Evolutionary conservation across 2,888 invertebrate species (phyloP).

Genomic region (Malthinus seriepunctatus): DNA sequence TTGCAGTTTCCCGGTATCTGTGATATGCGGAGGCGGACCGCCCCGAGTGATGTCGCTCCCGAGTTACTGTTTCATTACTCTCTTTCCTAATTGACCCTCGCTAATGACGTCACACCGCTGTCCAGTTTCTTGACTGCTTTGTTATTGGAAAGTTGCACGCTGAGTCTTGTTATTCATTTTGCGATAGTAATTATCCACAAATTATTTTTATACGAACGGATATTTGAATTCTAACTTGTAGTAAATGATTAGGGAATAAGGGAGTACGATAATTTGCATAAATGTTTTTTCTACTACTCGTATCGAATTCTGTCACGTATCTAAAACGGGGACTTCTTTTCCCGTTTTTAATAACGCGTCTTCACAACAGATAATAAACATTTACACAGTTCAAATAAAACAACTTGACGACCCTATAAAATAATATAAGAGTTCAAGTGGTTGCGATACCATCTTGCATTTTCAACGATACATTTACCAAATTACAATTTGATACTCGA

Average conservation of each 20-base stretch:
- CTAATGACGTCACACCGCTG: constrained; percentile 35
- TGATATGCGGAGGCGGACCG: constrained; percentile 43
- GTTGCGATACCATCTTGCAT: constrained; percentile 42
- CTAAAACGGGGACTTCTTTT: constrained; percentile 37
- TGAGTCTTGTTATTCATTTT: constrained; percentile 30
- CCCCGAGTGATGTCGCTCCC: constrained; percentile 39
- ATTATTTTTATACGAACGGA: constrained; percentile 38
- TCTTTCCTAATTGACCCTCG: constrained; percentile 39
- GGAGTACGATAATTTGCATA: constrained; percentile 36
- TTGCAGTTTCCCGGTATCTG: constrained; percentile 39
- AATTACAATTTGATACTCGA: constrained; percentile 15
- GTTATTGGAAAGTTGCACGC: constrained; percentile 34
- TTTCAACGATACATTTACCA: constrained; percentile 25
- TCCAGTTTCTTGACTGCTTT: constrained; percentile 33
- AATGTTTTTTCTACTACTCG: constrained; percentile 34
- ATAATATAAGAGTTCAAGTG: constrained; percentile 43
- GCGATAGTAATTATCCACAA: constrained; percentile 28
- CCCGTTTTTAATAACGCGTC: constrained; percentile 49
- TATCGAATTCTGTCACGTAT: constrained; percentile 48
- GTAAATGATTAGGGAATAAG: constrained; percentile 30
- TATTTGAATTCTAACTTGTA: constrained; percentile 34
- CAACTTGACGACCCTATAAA: constrained; percentile 45
- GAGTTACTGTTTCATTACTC: constrained; percentile 41
- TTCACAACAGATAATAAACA: constrained; percentile 48
- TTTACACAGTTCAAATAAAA: constrained; percentile 47